Evolutionary conservation across 2,113 vertebrate genomes (phyloP), one percentile per base, ranked within the genome.

Genomic region (Tautogolabrus adspersus): DNA sequence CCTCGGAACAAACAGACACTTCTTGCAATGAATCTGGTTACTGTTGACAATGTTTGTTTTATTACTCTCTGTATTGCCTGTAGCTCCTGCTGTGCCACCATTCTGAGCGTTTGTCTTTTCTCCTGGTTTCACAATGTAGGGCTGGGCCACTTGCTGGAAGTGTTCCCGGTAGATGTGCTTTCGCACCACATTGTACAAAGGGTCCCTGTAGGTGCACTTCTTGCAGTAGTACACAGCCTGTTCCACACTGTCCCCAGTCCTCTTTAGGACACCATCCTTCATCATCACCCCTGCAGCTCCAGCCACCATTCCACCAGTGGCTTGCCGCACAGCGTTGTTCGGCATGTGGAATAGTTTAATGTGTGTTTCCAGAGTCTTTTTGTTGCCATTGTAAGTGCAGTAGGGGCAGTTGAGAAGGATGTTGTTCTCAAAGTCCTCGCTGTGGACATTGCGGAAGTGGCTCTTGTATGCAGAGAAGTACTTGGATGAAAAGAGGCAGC

Each of bases 91-190:
- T 22, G 89, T 66, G 19, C 84, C 84, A 5, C 93, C 93, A 10
- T 95, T 95, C n/a, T 89, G 84, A 64, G 90, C n/a, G 5, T 40
- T 83, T 1, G 71, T 63, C 82, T 98, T 99, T 23, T 98, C 97
- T 30, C 96, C 96, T 62, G 96, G 95, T 92, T 96, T 99, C 11
- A 95, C 97, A 86, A 99, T 91, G 51, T 99, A 99, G 66, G 98
- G 97, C 90, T 96, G 95, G 59, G 98, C 98, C 85, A 99, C 97
- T 4, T 99, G 98, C 89, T 98, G 97, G 94, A 99, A 99, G 94
- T 99, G 98, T 97, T 99, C 98, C 94, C 98, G 95, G 94, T 99
- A 99, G 94, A 99, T 99, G 95, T 99, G 98, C 95, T 99, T 99
- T 81, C 97, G 96, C 91, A 99, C 98, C 72, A 99, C 97, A 91